Base-by-base conservation (phyloP, 1,140 invertebrate genomes). In the Brachionus koreanus region DNA sequence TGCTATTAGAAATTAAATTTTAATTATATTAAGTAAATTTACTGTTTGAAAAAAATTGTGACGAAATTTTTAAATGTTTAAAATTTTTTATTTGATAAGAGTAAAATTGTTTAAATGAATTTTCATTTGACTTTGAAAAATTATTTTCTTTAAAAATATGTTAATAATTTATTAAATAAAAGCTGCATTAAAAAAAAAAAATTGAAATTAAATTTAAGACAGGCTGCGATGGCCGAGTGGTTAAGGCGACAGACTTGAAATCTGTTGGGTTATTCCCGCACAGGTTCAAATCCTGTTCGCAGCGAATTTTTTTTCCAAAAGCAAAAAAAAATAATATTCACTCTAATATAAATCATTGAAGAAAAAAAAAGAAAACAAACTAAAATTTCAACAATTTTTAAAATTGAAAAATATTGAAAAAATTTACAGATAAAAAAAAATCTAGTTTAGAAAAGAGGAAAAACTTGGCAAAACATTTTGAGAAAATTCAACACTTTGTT, bases 241-340 rank as follows among this genome's bases (percentile, higher is more conserved):
- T 57, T 57, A 57, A 57, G 49, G 49, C 49, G 49, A 57, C 49
- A 57, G 49, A 57, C 49, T 57, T 57, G 49, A 57, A 57, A 57
- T 57, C 49, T 57, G 49, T 57, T 57, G 49, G 49, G 49, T 57
- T 57, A 57, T 57, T 57, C 49, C 49, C 49, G 49, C 49, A 57
- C 49, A 57, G 49, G 49, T 57, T 57, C 49, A 57, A 57, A 57
- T 57, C 49, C 49, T 57, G 49, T 57, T 57, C 49, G 49, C 49
- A 57, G 49, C 49, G 49, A 57, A 57, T 57, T 57, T 57, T 19
- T 57, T 6, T 25, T 29, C 3, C 29, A 29, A 1, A 29, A 2
- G 29, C 29, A 1, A 29, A 29, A 29, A 29, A 29, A 29, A 29
- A 29, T n/a, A 52, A 0, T 52, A 19, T 57, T 57, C 19, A 19